A percentile compares a stretch with the other conserved stretches of the same genome.
Evolutionary conservation across 2,888 invertebrate genomes (phyloP).

Genomic region (Choristoneura rosaceana): DNA sequence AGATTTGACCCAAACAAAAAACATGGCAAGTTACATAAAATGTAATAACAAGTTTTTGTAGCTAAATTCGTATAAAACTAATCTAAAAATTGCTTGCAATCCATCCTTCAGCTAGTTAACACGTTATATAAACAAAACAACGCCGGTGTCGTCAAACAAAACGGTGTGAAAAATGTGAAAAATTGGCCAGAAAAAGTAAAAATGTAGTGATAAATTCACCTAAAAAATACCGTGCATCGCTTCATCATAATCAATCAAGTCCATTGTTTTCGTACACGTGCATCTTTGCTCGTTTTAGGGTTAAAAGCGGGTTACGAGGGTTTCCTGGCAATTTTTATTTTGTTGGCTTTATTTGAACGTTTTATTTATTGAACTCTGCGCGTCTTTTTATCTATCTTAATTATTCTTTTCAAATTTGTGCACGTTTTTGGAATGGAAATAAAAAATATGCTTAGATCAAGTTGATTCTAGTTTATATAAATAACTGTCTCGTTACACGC

Average conservation of each 20-base stretch:
- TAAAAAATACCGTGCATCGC: conserved; percentile 40
- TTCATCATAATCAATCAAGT: conserved; percentile 61
- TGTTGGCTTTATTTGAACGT: not conserved
- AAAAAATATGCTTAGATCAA: too few relatives aligned
- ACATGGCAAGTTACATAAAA: too few relatives aligned
- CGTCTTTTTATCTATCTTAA: not conserved
- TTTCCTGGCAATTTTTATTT: not conserved
- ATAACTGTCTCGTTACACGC: too few relatives aligned
- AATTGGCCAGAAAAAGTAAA: conserved; percentile 31
- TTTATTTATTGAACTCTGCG: not conserved
- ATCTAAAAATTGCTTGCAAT: not conserved
- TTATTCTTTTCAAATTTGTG: not conserved
- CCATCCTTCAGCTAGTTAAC: conserved; percentile 15
- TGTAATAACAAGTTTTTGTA: too few relatives aligned
- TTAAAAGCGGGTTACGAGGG: not conserved
- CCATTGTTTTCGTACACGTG: conserved; percentile 4
- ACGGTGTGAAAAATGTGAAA: conserved; percentile 26
- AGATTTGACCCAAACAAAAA: too few relatives aligned
- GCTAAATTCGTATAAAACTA: not conserved
- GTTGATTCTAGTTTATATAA: too few relatives aligned
- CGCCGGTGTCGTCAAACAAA: conserved; percentile 25
- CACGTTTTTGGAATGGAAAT: too few relatives aligned
- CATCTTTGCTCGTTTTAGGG: not conserved
- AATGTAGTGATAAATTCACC: conserved; percentile 33
- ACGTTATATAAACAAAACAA: conserved; percentile 5